Conservation (phyloP, 2,888 invertebrate species). For the Cordylochernes scorpioides region DNA sequence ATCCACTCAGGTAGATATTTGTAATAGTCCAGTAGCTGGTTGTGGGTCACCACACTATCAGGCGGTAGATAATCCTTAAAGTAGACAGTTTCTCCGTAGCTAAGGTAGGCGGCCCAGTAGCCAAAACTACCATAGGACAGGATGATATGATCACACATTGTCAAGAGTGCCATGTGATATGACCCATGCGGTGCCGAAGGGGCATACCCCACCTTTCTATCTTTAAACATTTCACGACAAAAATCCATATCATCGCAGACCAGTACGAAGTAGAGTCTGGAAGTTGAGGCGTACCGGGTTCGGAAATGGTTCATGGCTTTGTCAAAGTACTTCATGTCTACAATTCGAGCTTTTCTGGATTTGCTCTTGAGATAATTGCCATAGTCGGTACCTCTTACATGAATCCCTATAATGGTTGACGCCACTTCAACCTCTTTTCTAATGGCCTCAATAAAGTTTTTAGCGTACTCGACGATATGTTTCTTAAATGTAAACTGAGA, state of each 20-base stretch:
- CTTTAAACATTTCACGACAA: constrained; percentile 25
- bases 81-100: constrained; percentile 16
- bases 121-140: constrained; percentile 19
- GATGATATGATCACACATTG: constrained; percentile 29
- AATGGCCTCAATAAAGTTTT: background rate
- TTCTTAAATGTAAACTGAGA: background rate
- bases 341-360: no score
- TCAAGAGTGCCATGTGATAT: constrained; percentile 26
- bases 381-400: constrained; percentile 32
- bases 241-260: constrained; percentile 28
- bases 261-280: constrained; percentile 26
- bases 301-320: constrained; percentile 26
- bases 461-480: background rate
- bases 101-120: constrained; percentile 19
- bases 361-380: no score
- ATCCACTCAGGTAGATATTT: constrained; percentile 1
- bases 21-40: background rate
- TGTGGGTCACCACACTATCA: background rate
- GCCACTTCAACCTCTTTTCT: background rate
- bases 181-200: constrained; percentile 18
- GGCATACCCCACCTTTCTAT: no score
- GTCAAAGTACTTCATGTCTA: constrained; percentile 22
- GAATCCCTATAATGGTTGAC: constrained; percentile 27
- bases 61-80: background rate
- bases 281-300: constrained; percentile 22